Evolutionary conservation across 2,113 vertebrate species (phyloP).

Genomic region (Lagenorhynchus albirostris): DNA sequence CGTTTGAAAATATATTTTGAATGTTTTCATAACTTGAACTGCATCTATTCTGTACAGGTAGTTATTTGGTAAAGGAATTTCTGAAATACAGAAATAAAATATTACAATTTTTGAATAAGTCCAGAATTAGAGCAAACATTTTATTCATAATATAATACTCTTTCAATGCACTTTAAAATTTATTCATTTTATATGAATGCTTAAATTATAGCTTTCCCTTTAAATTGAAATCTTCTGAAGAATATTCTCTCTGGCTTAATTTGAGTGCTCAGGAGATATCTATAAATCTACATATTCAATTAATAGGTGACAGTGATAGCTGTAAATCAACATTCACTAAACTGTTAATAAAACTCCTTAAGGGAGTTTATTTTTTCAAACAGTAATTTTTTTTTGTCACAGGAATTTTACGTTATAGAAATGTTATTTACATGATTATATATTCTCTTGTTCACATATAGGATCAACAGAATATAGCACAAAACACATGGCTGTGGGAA

Average conservation of each 20-base stretch:
- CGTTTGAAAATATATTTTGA: not conserved
- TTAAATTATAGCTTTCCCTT: not conserved
- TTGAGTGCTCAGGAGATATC: not conserved
- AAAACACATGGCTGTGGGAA: not conserved
- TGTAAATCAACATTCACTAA: not conserved
- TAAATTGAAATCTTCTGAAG: not conserved
- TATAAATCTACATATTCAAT: not conserved
- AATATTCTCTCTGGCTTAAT: not conserved
- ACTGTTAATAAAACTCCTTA: not conserved
- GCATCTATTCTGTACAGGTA: not conserved
- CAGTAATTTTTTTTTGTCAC: not conserved
- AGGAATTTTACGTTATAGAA: not conserved
- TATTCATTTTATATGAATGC: not conserved
- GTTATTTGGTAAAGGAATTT: not conserved
- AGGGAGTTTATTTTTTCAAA: not conserved
- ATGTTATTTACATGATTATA: not conserved
- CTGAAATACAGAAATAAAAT: not conserved
- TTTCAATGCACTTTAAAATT: not conserved
- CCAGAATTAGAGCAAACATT: not conserved
- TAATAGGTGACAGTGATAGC: not conserved
- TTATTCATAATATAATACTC: not conserved
- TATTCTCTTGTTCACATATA: not conserved
- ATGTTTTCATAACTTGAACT: not conserved
- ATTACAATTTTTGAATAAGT: not conserved
- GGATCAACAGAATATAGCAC: not conserved